phyloP scores from a whole-genome alignment of 2,797 vertebrate species.

The Bucorvus abyssinicus region DNA sequence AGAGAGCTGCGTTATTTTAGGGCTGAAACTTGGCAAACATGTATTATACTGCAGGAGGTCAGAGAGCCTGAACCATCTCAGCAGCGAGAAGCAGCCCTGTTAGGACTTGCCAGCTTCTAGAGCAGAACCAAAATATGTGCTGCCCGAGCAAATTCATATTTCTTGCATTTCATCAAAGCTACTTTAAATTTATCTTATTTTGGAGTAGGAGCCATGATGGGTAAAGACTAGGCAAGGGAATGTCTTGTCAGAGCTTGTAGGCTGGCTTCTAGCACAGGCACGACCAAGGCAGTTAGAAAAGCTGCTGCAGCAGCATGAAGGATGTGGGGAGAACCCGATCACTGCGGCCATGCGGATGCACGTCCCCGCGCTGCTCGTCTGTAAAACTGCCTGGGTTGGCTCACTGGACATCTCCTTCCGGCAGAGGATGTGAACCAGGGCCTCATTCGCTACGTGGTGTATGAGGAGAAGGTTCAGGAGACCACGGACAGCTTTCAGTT shows the following conservation, averaged over 20 bases:
- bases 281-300: background rate
- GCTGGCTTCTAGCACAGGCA: background rate
- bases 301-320: background rate
- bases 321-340: fast-evolving
- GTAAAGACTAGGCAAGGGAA: background rate
- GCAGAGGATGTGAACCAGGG: slow-evolving; percentile 93
- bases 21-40: background rate
- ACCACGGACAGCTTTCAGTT: slow-evolving; percentile 92
- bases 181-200: background rate
- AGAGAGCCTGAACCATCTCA: too few species aligned
- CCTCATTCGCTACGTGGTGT: slow-evolving; percentile 87
- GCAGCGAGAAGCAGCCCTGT: background rate
- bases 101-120: background rate
- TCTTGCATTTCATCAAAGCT: background rate
- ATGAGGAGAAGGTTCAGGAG: slow-evolving; percentile 81
- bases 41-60: background rate
- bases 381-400: background rate
- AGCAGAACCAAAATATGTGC: background rate
- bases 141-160: background rate
- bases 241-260: background rate
- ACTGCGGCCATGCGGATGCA: fast-evolving
- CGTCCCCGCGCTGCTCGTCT: fast-evolving
- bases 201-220: background rate
- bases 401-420: background rate
- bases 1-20: background rate